Percentiles rank a stretch among this genome's conserved stretches.
Evolutionary conservation across 2,888 invertebrate species (phyloP).

Genomic region (Ypsolopha scabrella): DNA sequence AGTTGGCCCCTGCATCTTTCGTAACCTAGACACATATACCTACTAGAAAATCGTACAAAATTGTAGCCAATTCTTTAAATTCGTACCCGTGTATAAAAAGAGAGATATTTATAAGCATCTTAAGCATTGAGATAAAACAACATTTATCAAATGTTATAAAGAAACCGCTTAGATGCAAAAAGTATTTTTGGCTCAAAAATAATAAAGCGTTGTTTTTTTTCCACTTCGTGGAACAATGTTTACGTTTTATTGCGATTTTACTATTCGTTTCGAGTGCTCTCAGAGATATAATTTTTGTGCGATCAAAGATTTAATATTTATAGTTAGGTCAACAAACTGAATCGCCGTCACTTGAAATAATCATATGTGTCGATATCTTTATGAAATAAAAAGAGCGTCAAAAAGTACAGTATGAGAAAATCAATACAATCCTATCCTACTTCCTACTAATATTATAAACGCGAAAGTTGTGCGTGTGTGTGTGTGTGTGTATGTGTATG

Average conservation of each 20-base stretch:
- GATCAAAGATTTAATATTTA: too few relatives aligned
- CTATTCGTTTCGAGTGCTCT: background rate
- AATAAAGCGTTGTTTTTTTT: background rate
- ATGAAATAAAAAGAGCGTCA: too few relatives aligned
- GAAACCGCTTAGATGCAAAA: background rate
- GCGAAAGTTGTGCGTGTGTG: background rate
- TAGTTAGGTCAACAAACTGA: too few relatives aligned
- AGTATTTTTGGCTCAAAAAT: background rate
- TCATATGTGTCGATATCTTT: background rate
- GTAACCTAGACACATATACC: too few relatives aligned
- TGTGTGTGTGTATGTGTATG: background rate
- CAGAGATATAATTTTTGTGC: background rate
- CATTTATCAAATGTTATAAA: background rate
- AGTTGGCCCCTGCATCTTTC: too few relatives aligned
- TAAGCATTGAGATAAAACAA: too few relatives aligned
- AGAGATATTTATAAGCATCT: too few relatives aligned
- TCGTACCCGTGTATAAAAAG: too few relatives aligned
- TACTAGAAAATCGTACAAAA: too few relatives aligned
- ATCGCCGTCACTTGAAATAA: background rate
- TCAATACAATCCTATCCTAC: background rate
- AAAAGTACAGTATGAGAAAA: too few relatives aligned
- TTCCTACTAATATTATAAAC: background rate
- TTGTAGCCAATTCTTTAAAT: too few relatives aligned
- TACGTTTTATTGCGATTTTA: background rate
- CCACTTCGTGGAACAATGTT: background rate